Percentiles rank a stretch among this genome's conserved stretches.
Conservation (phyloP, 37 sponge, comb jelly and placozoan species). For the Petrosia ficiformis region DNA sequence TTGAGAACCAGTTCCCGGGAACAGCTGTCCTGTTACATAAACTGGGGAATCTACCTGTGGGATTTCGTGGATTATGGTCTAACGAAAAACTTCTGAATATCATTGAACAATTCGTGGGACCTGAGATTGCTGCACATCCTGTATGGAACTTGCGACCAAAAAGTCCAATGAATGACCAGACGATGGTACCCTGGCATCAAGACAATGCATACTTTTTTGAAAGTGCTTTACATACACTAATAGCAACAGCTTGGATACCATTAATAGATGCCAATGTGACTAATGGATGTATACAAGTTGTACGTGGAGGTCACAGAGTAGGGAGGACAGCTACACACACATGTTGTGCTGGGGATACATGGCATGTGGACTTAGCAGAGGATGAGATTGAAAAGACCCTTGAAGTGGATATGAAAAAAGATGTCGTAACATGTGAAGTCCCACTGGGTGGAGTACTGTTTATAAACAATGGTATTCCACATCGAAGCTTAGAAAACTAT, state of each 20-base stretch:
- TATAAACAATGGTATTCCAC: conserved; percentile 80
- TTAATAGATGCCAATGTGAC: conserved; percentile 72
- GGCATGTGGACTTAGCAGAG: conserved; percentile 76
- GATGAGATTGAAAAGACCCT: conserved; percentile 65
- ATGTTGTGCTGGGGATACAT: conserved; percentile 83
- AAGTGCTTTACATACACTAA: conserved; percentile 31
- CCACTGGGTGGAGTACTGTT: conserved; percentile 76
- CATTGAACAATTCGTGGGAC: conserved; percentile 77
- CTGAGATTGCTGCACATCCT: conserved; percentile 84
- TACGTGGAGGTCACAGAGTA: conserved; percentile 63
- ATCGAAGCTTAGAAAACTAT: conserved; percentile 73
- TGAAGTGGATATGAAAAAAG: conserved; percentile 56
- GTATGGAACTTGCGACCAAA: conserved; percentile 86
- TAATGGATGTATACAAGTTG: conserved; percentile 88
- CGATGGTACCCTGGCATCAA: conserved; percentile 92
- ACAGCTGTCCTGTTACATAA: conserved; percentile 75
- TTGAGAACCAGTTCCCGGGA: conserved; percentile 77
- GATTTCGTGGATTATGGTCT: conserved; percentile 56
- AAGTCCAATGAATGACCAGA: conserved; percentile 71
- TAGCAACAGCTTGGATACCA: conserved; percentile 90
- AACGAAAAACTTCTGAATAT: conserved; percentile 71
- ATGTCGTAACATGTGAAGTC: conserved; percentile 78
- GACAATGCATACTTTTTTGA: conserved; percentile 86
- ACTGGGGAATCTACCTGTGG: conserved; percentile 53
- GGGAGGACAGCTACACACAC: conserved; percentile 81